phyloP scores from a whole-genome alignment of 2,888 invertebrate species.

The Lobophora halterata region DNA sequence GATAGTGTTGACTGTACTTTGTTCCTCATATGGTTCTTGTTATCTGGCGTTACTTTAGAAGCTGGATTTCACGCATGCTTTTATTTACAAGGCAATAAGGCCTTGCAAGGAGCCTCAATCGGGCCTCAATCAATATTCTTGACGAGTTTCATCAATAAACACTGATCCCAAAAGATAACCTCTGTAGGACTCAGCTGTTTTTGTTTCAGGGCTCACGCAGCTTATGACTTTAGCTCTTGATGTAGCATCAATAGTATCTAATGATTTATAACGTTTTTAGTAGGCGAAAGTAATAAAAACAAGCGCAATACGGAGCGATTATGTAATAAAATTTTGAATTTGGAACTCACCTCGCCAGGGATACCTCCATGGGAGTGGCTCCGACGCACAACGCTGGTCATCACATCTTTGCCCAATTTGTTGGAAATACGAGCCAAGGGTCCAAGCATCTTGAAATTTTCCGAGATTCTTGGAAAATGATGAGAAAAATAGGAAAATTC shows the following conservation, averaged over 20 bases:
- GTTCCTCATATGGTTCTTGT: no score
- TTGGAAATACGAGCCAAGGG: constrained; percentile 64
- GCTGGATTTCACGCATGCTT: no score
- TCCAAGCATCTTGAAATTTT: constrained; percentile 57
- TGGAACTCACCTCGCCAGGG: constrained; percentile 69
- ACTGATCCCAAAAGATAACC: constrained; percentile 1
- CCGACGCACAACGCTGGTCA: constrained; percentile 65
- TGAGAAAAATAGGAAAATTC: constrained; percentile 38
- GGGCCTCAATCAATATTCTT: no score
- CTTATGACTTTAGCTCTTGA: no score
- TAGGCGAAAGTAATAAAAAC: constrained; percentile 31
- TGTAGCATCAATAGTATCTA: no score
- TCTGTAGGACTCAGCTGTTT: no score
- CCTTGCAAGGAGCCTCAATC: no score
- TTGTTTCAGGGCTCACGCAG: no score
- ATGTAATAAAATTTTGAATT: constrained; percentile 59
- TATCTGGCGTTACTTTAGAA: no score
- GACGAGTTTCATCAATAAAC: no score
- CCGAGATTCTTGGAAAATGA: constrained; percentile 24
- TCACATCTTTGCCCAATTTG: constrained; percentile 66
- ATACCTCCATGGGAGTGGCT: constrained; percentile 65
- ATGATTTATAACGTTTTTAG: neutral
- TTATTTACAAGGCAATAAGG: no score
- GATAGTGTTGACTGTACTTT: no score
- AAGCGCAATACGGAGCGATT: constrained; percentile 42